These are phyloP conservation scores for Narcine bancroftii DNA, from an alignment of 2,113 vertebrate genomes.

Conservation along the genomic window DNA sequence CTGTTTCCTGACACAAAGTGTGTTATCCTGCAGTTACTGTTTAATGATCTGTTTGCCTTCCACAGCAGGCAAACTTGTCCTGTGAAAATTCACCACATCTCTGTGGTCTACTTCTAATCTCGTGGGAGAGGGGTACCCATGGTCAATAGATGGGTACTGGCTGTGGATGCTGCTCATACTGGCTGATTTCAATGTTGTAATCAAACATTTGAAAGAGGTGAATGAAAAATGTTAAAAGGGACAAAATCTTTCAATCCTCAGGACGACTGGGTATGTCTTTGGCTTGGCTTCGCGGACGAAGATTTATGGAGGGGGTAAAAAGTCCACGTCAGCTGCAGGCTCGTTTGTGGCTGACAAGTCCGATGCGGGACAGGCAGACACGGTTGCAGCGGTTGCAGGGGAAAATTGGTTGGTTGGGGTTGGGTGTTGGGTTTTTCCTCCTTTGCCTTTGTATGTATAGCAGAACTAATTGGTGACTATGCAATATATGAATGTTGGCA, in stretches of 20 bases:
- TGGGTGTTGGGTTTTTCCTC: too few relatives aligned
- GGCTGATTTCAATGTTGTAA: neutral
- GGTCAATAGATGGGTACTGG: neutral
- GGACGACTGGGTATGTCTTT: too few relatives aligned
- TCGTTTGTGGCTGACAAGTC: too few relatives aligned
- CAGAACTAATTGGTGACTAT: neutral
- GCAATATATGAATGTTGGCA: neutral
- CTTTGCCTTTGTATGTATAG: too few relatives aligned
- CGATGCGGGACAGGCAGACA: too few relatives aligned
- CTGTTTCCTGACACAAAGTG: conserved; percentile 23
- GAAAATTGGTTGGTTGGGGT: too few relatives aligned
- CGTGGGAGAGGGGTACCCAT: neutral
- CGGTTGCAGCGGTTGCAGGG: too few relatives aligned
- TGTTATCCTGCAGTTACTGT: neutral
- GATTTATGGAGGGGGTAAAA: too few relatives aligned
- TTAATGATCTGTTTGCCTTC: conserved; percentile 24
- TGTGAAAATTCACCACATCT: neutral
- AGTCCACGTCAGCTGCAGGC: too few relatives aligned
- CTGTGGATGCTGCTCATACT: neutral
- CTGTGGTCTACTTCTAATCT: neutral
- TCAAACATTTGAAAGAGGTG: neutral
- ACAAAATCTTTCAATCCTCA: neutral
- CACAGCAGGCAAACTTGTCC: neutral
- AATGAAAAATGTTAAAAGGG: neutral
- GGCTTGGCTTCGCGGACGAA: too few relatives aligned